A percentile compares a stretch with the other conserved stretches of the same genome.
Conservation (phyloP, 2,797 vertebrate genomes). For the Cyprinodon diabolis region DNA sequence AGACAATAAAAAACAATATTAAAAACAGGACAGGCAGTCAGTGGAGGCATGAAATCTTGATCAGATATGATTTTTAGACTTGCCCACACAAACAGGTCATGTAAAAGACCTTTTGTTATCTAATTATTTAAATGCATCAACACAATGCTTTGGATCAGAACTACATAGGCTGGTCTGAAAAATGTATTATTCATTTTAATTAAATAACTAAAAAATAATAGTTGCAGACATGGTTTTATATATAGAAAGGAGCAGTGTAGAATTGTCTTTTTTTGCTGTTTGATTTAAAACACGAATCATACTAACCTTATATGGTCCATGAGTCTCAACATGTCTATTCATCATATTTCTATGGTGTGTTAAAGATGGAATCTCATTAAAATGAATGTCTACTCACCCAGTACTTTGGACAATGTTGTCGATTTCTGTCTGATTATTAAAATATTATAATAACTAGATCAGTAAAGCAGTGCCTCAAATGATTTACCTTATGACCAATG, state of each 20-base stretch:
- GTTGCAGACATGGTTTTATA: no score
- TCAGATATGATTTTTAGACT: no score
- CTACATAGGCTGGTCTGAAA: not conserved
- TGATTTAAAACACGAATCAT: no score
- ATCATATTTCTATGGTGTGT: not conserved
- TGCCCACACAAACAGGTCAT: no score
- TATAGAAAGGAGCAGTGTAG: no score
- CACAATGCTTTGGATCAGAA: no score
- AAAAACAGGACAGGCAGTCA: no score
- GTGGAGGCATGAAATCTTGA: no score
- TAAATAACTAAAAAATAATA: not conserved
- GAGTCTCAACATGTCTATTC: not conserved
- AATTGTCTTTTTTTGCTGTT: no score
- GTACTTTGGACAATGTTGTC: not conserved
- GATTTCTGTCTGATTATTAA: not conserved
- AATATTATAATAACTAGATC: not conserved
- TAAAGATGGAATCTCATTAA: not conserved
- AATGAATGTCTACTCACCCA: not conserved
- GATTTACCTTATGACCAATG: not conserved
- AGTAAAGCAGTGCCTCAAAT: not conserved
- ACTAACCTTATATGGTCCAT: no score
- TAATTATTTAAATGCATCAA: no score
- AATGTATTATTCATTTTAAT: not conserved
- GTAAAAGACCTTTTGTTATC: not conserved
- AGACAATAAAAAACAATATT: no score